phyloP scores from a whole-genome alignment of 2,113 vertebrate species.

The Argyrosomus japonicus region DNA sequence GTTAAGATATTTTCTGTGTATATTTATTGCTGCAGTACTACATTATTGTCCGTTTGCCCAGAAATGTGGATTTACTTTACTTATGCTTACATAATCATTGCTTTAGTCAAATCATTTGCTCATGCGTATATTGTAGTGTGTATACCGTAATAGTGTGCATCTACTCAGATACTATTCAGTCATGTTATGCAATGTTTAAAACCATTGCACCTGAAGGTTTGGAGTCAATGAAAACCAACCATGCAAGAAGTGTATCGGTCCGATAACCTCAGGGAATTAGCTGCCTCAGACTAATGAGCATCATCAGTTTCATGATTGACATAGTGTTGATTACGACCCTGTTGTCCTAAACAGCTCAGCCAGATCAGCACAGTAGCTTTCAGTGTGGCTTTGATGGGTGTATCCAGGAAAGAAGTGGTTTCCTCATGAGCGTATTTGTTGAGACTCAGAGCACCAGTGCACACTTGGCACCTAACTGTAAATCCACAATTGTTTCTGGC shows the following conservation, averaged over 20 bases:
- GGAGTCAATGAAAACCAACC: background rate
- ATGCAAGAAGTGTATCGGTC: background rate
- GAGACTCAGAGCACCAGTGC: background rate
- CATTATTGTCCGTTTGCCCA: background rate
- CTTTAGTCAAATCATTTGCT: conserved; percentile 1
- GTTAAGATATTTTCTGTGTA: background rate
- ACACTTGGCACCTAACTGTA: background rate
- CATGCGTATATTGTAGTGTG: background rate
- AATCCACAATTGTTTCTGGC: no score
- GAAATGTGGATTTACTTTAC: background rate
- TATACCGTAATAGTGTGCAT: background rate
- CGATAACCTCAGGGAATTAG: conserved; percentile 15
- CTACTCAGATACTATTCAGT: background rate
- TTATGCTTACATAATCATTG: background rate
- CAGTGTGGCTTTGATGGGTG: background rate
- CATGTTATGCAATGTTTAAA: background rate
- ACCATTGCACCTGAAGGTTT: background rate
- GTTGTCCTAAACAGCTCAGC: conserved; percentile 16
- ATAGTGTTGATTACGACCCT: conserved; percentile 12
- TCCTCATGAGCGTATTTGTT: background rate
- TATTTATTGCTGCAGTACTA: background rate
- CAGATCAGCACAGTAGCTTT: conserved; percentile 17
- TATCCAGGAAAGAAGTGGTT: background rate
- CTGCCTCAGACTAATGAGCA: background rate
- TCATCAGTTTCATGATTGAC: conserved; percentile 32